A percentile compares a stretch with the other conserved stretches of the same genome.
phyloP scores from a whole-genome alignment of 2,888 invertebrate genomes.

The Portevinia maculata region DNA sequence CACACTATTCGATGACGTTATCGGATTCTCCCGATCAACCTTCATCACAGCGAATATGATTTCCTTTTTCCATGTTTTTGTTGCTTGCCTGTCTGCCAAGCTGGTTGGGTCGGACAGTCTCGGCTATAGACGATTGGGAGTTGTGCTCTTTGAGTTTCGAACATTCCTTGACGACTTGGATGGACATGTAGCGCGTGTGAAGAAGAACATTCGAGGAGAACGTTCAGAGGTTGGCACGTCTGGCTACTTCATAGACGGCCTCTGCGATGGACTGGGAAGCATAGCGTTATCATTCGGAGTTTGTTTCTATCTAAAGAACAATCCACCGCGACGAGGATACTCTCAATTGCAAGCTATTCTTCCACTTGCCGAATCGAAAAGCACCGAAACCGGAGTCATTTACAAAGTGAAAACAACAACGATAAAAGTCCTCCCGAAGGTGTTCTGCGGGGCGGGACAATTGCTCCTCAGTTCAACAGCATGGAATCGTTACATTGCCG shows the following conservation, averaged over 20 bases:
- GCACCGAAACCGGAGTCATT: conserved; percentile 84
- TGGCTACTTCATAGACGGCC: conserved; percentile 92
- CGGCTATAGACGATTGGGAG: conserved; percentile 88
- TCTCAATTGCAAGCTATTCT: conserved; percentile 86
- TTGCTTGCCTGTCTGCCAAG: conserved; percentile 90
- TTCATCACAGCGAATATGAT: conserved; percentile 93
- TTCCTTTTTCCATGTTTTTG: conserved; percentile 90
- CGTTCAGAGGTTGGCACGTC: conserved; percentile 90
- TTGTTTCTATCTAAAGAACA: conserved; percentile 87
- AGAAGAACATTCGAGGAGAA: conserved; percentile 90
- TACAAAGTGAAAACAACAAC: conserved; percentile 88
- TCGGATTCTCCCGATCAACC: conserved; percentile 85
- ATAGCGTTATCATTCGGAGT: conserved; percentile 88
- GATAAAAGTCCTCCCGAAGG: conserved; percentile 86
- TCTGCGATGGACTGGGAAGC: conserved; percentile 91
- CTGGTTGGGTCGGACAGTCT: conserved; percentile 89
- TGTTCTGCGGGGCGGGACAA: conserved; percentile 88
- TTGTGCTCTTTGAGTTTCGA: conserved; percentile 90
- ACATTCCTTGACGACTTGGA: conserved; percentile 94
- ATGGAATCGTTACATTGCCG: conserved; percentile 93
- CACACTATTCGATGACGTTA: conserved; percentile 87
- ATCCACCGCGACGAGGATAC: conserved; percentile 89
- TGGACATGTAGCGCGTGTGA: conserved; percentile 91
- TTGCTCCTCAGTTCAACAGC: conserved; percentile 89
- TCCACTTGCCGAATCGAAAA: conserved; percentile 82